Evolutionary conservation across 2,113 vertebrate genomes (phyloP), one percentile per base, ranked within the genome.

Genomic region (Alligator sinensis): DNA sequence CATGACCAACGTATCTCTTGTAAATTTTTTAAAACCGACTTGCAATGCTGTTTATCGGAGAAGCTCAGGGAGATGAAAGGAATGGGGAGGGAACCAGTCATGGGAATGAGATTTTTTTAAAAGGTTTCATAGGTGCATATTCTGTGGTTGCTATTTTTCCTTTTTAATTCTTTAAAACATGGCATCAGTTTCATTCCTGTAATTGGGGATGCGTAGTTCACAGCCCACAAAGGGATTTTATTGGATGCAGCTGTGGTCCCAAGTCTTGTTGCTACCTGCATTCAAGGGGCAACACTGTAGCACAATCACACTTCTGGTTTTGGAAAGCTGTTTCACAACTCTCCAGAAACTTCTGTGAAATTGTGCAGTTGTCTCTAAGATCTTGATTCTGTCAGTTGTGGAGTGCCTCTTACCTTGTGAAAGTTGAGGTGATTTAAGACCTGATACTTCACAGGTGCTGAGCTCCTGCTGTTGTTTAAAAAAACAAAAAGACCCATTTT

Each of bases 11-110:
- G 97, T 97, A 96, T 96, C 94, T 96, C 97, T 89, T 98, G 97
- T 98, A 98, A 95, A 94, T 80, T 92, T 96, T 93, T 94, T 91
- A 47, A 22, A 97, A 96, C 98, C 97, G 96, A 97, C 97, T 98
- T 98, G 98, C 98, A 98, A 96, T 98, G 98, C 98, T 98, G 98
- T 98, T 98, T 98, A 98, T 98, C 95, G 84, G 94, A 97, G 90
- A 91, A 10, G 70, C 96, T 97, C 92, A 96, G 95, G 96, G 96
- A 88, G 86, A 87, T 92, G 90, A 93, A 83, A 94, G 86, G 83
- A 86, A 84, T 80, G 77, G 68, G 38, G 80, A 68, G 91, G 84
- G 70, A 54, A 81, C 95, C 80, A 88, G 34, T 90, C 81, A 61
- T 68, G 77, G 91, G 55, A 86, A 84, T 62, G 93, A 90, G 86